Percentiles rank a stretch among this genome's conserved stretches.
Conservation (phyloP, 1,140 invertebrate genomes). For the Chironomus striatipennis region DNA sequence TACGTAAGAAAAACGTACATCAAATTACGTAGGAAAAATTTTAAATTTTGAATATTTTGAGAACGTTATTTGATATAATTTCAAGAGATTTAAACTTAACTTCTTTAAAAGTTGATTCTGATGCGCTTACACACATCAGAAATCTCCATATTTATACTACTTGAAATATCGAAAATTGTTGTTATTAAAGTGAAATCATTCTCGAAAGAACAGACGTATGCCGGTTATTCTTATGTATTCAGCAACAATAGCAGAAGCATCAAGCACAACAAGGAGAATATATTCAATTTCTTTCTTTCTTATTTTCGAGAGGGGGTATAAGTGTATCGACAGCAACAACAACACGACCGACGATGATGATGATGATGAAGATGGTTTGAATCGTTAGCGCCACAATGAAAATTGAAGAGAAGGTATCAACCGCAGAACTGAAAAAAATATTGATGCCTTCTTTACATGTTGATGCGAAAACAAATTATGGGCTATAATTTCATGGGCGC, state of each 20-base stretch:
- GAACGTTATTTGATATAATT: too few relatives aligned
- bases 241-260: too few relatives aligned
- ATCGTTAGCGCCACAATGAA: slow-evolving; percentile 14
- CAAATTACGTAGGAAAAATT: too few relatives aligned
- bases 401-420: neutral
- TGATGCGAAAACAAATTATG: neutral
- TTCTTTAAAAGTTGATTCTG: too few relatives aligned
- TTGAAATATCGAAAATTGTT: neutral
- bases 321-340: too few relatives aligned
- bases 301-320: neutral
- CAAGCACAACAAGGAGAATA: too few relatives aligned
- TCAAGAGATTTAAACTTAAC: too few relatives aligned
- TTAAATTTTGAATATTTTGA: too few relatives aligned
- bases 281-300: neutral
- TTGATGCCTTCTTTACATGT: neutral
- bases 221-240: neutral
- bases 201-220: neutral
- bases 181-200: neutral
- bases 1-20: too few relatives aligned
- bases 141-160: too few relatives aligned
- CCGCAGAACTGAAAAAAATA: too few relatives aligned
- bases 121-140: too few relatives aligned
- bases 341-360: neutral
- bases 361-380: neutral
- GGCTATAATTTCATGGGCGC: neutral